Base-by-base conservation (phyloP, 2,113 vertebrate genomes). In the Aspidoscelis tigris region DNA sequence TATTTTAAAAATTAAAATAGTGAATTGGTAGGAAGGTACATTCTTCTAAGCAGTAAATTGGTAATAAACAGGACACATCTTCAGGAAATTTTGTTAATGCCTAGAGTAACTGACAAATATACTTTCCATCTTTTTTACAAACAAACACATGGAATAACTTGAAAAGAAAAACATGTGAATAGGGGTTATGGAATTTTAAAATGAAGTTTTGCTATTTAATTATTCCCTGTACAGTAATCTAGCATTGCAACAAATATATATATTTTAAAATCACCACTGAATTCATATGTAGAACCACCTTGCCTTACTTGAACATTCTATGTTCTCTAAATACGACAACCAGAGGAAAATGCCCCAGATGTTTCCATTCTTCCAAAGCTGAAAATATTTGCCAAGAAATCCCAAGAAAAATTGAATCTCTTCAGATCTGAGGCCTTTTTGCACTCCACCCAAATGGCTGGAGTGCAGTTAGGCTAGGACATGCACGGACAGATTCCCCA, bases 11-110 rank as follows among this genome's bases (percentile, higher is more conserved):
- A 71, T 6, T 26, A 24, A 81, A 90, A 91, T 90, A 90, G 82
- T 76, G 89, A 84, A 88, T 89, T 89, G 3, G 4, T 61, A 80
- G 86, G 84, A 86, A 84, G 88, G 89, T 85, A 76, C 78, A 82
- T 88, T 90, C 82, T 90, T 47, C 66, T 81, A 43, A 78, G 68
- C 47, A 74, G 66, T 16, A 80, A 84, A 92, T 94, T 90, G 83
- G 85, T 82, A 85, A 81, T 86, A 85, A 82, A 39, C 75, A 66
- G 12, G 53, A 8, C 61, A 8, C 61, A 78, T 73, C 82, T 77
- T 2, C 70, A 21, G 68, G 91, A 66, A 86, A 82, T 7, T 76
- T 68, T 24, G 76, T 26, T 89, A 64, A 65, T 84, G 33, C 86
- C 77, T 87, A 78, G 77, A 78, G 83, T n/a, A n/a, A 68, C 7